Conservation (phyloP, 1,140 invertebrate genomes). For the Agraylea sexmaculata region DNA sequence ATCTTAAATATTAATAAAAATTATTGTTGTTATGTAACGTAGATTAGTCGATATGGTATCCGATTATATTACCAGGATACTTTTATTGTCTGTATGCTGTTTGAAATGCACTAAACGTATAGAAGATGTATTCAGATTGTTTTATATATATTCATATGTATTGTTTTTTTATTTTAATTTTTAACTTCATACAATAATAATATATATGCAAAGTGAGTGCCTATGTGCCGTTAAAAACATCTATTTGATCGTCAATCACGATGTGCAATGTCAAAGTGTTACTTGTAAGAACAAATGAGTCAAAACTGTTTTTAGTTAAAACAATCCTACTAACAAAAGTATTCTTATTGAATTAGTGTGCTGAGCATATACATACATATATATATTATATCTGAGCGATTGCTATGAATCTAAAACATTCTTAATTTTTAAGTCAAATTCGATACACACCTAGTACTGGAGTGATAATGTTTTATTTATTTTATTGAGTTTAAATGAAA, state of each 20-base stretch:
- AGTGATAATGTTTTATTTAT: constrained; percentile 16
- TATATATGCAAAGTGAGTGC: constrained; percentile 19
- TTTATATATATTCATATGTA: too few species aligned
- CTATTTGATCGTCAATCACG: constrained; percentile 13
- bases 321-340: constrained; percentile 14
- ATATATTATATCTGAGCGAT: constrained; percentile 18
- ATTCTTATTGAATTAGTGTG: constrained; percentile 13
- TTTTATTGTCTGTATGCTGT: constrained; percentile 45
- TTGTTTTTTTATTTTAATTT: constrained; percentile 20
- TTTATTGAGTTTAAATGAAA: constrained; percentile 11
- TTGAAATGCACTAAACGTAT: constrained; percentile 47
- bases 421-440: constrained; percentile 17
- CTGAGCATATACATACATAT: too few species aligned
- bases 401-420: constrained; percentile 13
- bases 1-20: constrained; percentile 19
- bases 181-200: constrained; percentile 13
- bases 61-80: constrained; percentile 36
- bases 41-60: constrained; percentile 41
- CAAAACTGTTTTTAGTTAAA: constrained; percentile 21
- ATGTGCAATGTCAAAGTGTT: constrained; percentile 21
- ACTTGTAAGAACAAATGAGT: constrained; percentile 22
- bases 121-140: constrained; percentile 41
- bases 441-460: constrained; percentile 10
- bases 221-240: constrained; percentile 18
- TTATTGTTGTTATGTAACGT: constrained; percentile 25